Evolutionary conservation across 1,140 invertebrate species (phyloP), one percentile per base, ranked within the genome.

Genomic region (Diachasmimorpha longicaudata): DNA sequence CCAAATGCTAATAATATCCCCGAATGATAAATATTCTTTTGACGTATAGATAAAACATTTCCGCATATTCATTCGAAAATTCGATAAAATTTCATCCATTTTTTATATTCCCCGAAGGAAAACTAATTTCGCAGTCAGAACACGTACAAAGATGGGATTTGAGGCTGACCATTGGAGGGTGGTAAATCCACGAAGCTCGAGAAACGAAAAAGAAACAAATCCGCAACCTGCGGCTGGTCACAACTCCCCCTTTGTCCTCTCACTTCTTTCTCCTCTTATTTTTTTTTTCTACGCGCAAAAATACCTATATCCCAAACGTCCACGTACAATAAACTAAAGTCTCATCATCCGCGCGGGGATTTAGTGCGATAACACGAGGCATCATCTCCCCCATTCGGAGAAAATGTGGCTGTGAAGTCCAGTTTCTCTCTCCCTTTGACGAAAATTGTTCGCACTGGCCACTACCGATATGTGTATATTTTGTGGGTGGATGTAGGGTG

Each of bases 251-350:
- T 79, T 81, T 81, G 23, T 66, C 72, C 25, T 73, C 21, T 63
- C 39, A n/a, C 21, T 46, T 23, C 67, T 46, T 39, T 58, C 16
- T 31, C 37, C 39, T 63, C 8, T 67, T 70, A 70, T 70, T 70
- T 16, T 16, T 70, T 16, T 16, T 48, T 70, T 31, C 46, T 14
- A 31, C 37, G 73, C 37, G 21, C 0, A 25, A 44, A 70, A 13
- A 46, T 39, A 75, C 78, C 78, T 73, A 70, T 76, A 39, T 70
- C 23, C 75, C 68, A 76, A 73, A 74, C 79, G 77, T 80, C 74
- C 84, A 86, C 86, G 84, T 86, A 88, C 87, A 85, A 89, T 89
- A 89, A 89, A 87, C 83, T 84, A 88, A 88, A 87, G 87, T 88
- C 84, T 86, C 88, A 88, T 88, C 88, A 88, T 88, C 88, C 83